These are phyloP conservation scores for Drosophila auraria DNA, from an alignment of 1,140 invertebrate genomes.

Conservation along the genomic window DNA sequence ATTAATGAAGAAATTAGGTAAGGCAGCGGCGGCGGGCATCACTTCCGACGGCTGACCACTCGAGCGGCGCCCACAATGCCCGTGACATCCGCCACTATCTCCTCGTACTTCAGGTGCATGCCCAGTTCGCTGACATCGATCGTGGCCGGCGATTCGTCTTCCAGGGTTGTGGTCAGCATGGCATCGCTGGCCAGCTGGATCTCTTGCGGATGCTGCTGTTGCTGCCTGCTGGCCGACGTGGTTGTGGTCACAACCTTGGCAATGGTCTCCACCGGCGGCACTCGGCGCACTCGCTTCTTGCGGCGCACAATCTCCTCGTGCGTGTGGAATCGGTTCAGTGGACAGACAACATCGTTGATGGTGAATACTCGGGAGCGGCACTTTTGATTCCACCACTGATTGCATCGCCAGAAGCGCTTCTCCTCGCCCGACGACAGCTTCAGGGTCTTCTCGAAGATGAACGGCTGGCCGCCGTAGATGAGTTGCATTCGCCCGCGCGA, in stretches of 20 bases:
- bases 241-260: slow-evolving; percentile 29
- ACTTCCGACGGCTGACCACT: slow-evolving; percentile 61
- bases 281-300: slow-evolving; percentile 76
- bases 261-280: slow-evolving; percentile 45
- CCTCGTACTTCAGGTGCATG: slow-evolving; percentile 83
- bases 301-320: slow-evolving; percentile 83
- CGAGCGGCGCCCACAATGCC: slow-evolving; percentile 58
- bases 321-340: slow-evolving; percentile 81
- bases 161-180: slow-evolving; percentile 57
- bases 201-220: slow-evolving; percentile 41
- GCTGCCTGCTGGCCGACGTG: slow-evolving; percentile 33
- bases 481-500: slow-evolving; percentile 81
- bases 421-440: slow-evolving; percentile 79
- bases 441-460: slow-evolving; percentile 83
- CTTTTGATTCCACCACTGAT: slow-evolving; percentile 85
- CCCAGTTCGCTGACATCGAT: slow-evolving; percentile 75
- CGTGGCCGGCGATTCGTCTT: slow-evolving; percentile 64
- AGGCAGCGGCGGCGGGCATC: slow-evolving; percentile 2
- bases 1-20: slow-evolving; percentile 23
- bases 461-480: slow-evolving; percentile 83
- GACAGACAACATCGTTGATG: slow-evolving; percentile 79
- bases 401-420: slow-evolving; percentile 84
- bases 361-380: slow-evolving; percentile 83
- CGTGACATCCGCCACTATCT: slow-evolving; percentile 81
- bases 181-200: slow-evolving; percentile 62